Evolutionary conservation across 1,140 invertebrate species (phyloP).

Genomic region (Drosophila parabipectinata): DNA sequence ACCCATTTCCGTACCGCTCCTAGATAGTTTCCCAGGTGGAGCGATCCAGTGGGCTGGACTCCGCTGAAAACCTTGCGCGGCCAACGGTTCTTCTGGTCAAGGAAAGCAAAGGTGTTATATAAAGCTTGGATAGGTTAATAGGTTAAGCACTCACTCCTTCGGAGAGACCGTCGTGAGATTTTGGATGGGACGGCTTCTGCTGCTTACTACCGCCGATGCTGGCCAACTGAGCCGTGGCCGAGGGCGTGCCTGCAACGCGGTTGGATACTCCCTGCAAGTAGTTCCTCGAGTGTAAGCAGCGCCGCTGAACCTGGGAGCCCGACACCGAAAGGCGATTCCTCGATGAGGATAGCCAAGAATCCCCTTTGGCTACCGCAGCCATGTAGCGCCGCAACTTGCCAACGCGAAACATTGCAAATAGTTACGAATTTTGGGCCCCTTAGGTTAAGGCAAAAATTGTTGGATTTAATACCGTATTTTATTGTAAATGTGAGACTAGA

Average conservation of each 20-base stretch:
- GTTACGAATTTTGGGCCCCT: conserved; percentile 48
- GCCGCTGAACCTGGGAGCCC: neutral
- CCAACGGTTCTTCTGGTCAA: conserved; percentile 61
- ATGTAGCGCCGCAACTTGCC: conserved; percentile 18
- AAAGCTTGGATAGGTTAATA: neutral
- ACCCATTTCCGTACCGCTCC: conserved; percentile 96
- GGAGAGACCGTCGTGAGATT: neutral
- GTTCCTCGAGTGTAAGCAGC: conserved; percentile 4
- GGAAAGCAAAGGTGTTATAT: neutral
- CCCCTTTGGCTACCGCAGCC: conserved; percentile 5
- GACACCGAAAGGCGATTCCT: neutral
- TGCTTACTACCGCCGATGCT: conserved; percentile 3
- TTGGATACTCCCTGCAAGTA: neutral
- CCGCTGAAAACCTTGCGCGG: conserved; percentile 92
- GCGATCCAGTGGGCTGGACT: conserved; percentile 96
- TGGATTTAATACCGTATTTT: neutral
- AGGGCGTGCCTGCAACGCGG: neutral
- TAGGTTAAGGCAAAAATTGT: conserved; percentile 10
- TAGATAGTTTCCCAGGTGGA: conserved; percentile 99
- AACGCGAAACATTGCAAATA: conserved; percentile 58
- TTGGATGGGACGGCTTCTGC: neutral
- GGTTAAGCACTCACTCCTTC: conserved; percentile 2
- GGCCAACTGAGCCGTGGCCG: conserved; percentile 17
- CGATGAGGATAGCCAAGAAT: neutral
- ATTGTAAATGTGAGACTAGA: neutral